A percentile compares a stretch with the other conserved stretches of the same genome.
Evolutionary conservation across 2,888 invertebrate genomes (phyloP).

Genomic region (Bhutanitis thaidina): DNA sequence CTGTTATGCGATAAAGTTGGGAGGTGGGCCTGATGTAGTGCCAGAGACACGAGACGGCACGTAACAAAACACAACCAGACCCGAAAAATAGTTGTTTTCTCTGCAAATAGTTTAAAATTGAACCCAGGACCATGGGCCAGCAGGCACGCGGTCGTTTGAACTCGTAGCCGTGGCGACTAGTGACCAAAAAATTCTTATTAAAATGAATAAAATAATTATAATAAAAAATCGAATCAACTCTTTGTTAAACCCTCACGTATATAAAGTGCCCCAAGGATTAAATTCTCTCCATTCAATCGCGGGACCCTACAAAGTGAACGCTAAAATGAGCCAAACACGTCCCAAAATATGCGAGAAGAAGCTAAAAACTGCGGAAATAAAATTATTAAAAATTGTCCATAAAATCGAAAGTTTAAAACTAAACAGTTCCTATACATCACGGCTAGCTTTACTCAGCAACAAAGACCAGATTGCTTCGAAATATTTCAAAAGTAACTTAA

Average conservation of each 20-base stretch:
- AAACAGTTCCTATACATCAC: conserved; percentile 41
- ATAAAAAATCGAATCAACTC: conserved; percentile 26
- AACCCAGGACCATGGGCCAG: too few relatives aligned
- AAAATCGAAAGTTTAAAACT: conserved; percentile 57
- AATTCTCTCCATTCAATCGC: conserved; percentile 35
- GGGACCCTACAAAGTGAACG: conserved; percentile 14
- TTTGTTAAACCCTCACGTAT: conserved; percentile 33
- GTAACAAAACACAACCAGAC: too few relatives aligned
- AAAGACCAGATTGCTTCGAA: conserved; percentile 11
- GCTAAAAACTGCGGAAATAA: conserved; percentile 55
- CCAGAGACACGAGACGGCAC: too few relatives aligned
- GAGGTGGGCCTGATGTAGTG: too few relatives aligned
- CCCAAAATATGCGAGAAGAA: conserved; percentile 54
- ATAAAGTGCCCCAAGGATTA: conserved; percentile 32
- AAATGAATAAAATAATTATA: not conserved
- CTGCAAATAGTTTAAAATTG: too few relatives aligned
- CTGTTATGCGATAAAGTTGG: too few relatives aligned
- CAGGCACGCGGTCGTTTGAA: too few relatives aligned
- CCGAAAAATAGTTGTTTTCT: too few relatives aligned
- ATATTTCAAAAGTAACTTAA: conserved; percentile 12
- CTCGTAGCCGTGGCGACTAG: too few relatives aligned
- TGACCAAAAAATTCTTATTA: too few relatives aligned
- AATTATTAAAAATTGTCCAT: conserved; percentile 52
- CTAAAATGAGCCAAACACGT: conserved; percentile 43
- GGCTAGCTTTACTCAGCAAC: conserved; percentile 34